Conservation (phyloP, 1,140 invertebrate genomes). For the Rhyacophila brunnea region DNA sequence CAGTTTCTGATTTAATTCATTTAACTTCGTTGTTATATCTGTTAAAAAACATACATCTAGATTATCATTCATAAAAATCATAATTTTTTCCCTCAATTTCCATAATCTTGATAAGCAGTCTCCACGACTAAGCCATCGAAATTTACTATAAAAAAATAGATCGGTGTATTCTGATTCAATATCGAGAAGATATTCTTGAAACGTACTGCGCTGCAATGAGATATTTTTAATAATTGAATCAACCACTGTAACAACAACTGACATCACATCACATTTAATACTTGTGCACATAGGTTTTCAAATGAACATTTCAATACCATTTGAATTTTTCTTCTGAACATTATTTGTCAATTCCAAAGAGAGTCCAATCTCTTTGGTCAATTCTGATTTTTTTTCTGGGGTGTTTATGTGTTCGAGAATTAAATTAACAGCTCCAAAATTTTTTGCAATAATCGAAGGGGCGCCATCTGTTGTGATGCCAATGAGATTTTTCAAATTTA, state of each 20-base stretch:
- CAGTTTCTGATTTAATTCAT: background rate
- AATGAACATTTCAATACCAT: background rate
- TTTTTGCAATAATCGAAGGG: background rate
- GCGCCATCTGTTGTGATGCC: background rate
- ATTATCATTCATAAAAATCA: background rate
- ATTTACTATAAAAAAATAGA: background rate
- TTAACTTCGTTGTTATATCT: constrained; percentile 1
- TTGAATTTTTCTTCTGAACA: too few relatives aligned
- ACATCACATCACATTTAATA: background rate
- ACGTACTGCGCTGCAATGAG: too few relatives aligned
- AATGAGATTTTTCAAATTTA: background rate
- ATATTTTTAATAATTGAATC: background rate
- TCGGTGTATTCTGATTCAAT: background rate
- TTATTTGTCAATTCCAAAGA: too few relatives aligned
- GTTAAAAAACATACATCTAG: constrained; percentile 2
- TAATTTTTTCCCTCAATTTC: background rate
- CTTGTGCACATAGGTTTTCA: constrained; percentile 1
- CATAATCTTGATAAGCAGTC: background rate
- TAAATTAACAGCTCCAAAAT: constrained; percentile 1
- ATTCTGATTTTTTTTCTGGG: background rate
- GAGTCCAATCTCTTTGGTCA: too few relatives aligned
- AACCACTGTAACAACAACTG: background rate
- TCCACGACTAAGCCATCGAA: background rate
- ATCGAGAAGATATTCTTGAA: too few relatives aligned
- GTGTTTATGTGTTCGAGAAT: background rate